A percentile compares a stretch with the other conserved stretches of the same genome.
These are phyloP conservation scores for Drosophila takahashii DNA, from an alignment of 1,140 invertebrate genomes.

Conservation along the genomic window DNA sequence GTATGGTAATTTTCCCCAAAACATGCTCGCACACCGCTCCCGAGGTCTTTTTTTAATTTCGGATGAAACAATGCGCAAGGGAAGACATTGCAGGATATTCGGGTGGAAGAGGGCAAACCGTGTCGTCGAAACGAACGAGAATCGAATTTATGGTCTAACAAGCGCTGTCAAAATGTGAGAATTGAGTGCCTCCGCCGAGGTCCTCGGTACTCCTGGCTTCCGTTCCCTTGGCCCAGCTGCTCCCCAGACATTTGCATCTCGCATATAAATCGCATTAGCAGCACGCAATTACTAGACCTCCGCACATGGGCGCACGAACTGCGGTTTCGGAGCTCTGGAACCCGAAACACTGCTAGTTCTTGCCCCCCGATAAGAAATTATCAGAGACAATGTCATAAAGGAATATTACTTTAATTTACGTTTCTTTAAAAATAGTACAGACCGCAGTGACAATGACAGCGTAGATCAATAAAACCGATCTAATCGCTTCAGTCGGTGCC, in stretches of 20 bases:
- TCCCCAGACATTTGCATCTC: slow-evolving; percentile 67
- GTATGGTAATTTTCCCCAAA: slow-evolving; percentile 49
- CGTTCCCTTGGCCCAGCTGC: slow-evolving; percentile 29
- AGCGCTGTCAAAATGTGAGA: slow-evolving; percentile 77
- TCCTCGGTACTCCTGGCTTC: neutral
- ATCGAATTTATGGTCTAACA: slow-evolving; percentile 80
- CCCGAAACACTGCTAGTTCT: slow-evolving; percentile 4
- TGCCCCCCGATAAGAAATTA: slow-evolving; percentile 56
- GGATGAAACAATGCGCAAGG: slow-evolving; percentile 66
- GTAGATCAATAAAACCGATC: slow-evolving; percentile 49
- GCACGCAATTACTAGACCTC: slow-evolving; percentile 64
- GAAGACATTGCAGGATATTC: slow-evolving; percentile 40
- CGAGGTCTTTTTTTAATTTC: slow-evolving; percentile 71
- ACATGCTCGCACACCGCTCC: slow-evolving; percentile 29
- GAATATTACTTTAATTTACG: slow-evolving; percentile 41
- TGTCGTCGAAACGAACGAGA: slow-evolving; percentile 65
- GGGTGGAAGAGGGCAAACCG: slow-evolving; percentile 13
- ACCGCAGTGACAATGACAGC: slow-evolving; percentile 24
- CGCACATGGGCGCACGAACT: slow-evolving; percentile 36
- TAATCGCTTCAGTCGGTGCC: slow-evolving; percentile 30
- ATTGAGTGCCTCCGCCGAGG: slow-evolving; percentile 63
- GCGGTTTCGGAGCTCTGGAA: neutral
- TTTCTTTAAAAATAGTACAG: slow-evolving; percentile 43
- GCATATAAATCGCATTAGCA: slow-evolving; percentile 81
- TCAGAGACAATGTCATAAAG: slow-evolving; percentile 24